These are phyloP conservation scores for Spilarctia lutea DNA, from an alignment of 2,888 invertebrate genomes.

Conservation along the genomic window DNA sequence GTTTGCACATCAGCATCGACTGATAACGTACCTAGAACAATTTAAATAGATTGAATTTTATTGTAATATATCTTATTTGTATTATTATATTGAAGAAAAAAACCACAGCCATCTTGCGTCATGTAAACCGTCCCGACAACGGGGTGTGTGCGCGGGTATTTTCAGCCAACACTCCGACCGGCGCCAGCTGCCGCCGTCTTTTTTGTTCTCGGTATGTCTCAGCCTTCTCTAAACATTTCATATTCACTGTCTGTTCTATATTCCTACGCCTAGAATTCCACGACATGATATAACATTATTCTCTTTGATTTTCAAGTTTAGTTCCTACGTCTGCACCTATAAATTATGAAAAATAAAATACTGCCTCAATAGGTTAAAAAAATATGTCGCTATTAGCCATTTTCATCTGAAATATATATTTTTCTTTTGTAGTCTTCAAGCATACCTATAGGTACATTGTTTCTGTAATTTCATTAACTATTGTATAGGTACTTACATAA, in stretches of 20 bases:
- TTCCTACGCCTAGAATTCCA: not conserved
- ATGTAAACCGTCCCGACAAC: conserved; percentile 57
- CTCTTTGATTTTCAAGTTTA: not conserved
- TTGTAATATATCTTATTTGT: not conserved
- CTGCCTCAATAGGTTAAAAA: not conserved
- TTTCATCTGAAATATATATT: not conserved
- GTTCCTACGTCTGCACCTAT: not conserved
- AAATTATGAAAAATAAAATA: not conserved
- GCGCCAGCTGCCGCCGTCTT: conserved; percentile 66
- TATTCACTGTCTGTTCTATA: conserved; percentile 29
- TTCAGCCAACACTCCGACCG: conserved; percentile 69
- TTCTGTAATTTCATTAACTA: not conserved
- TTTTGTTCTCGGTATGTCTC: conserved; percentile 57
- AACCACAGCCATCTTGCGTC: conserved; percentile 22
- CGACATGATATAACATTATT: not conserved
- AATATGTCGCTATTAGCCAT: not conserved
- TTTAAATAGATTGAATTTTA: not conserved
- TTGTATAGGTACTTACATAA: not conserved
- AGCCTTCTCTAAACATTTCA: conserved; percentile 23
- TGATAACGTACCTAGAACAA: not conserved
- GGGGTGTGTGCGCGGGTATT: conserved; percentile 68
- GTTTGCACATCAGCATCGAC: not conserved
- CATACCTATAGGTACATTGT: not conserved
- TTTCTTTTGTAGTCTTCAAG: not conserved
- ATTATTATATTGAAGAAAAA: not conserved